These are phyloP conservation scores for Thunnus albacares DNA, from an alignment of 2,797 vertebrate species.

Conservation along the genomic window DNA sequence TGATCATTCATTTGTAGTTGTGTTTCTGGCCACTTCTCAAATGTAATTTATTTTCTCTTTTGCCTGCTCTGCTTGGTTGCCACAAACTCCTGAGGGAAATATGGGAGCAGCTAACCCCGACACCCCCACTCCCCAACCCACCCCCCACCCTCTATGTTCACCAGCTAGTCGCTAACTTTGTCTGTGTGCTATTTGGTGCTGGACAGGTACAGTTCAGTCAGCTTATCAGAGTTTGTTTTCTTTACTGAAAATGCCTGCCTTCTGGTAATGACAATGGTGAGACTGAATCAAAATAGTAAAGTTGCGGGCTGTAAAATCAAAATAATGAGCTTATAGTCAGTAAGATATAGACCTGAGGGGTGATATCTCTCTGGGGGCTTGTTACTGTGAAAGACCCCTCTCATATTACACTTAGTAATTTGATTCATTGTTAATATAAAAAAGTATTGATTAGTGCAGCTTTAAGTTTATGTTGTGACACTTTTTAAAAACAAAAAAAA, in stretches of 20 bases:
- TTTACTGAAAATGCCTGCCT: background rate
- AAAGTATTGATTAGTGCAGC: background rate
- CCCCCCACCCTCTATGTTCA: background rate
- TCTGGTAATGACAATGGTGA: background rate
- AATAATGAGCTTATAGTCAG: background rate
- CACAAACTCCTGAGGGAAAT: background rate
- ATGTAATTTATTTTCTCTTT: background rate
- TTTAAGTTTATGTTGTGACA: slow-evolving; percentile 1
- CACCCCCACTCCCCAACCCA: no score
- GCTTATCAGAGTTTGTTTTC: no score
- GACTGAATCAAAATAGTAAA: background rate
- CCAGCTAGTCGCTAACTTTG: background rate
- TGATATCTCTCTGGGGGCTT: background rate
- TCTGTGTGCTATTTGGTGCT: background rate
- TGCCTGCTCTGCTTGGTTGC: background rate
- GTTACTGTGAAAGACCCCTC: background rate
- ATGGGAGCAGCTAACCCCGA: background rate
- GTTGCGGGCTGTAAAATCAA: background rate
- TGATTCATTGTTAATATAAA: background rate
- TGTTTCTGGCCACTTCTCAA: slow-evolving; percentile 1
- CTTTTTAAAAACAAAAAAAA: background rate
- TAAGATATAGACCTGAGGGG: background rate
- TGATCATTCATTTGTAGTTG: no score
- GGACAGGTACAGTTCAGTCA: background rate
- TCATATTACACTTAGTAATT: background rate